Base-by-base conservation (phyloP, 2,888 invertebrate species). In the Tortricodes alternella region DNA sequence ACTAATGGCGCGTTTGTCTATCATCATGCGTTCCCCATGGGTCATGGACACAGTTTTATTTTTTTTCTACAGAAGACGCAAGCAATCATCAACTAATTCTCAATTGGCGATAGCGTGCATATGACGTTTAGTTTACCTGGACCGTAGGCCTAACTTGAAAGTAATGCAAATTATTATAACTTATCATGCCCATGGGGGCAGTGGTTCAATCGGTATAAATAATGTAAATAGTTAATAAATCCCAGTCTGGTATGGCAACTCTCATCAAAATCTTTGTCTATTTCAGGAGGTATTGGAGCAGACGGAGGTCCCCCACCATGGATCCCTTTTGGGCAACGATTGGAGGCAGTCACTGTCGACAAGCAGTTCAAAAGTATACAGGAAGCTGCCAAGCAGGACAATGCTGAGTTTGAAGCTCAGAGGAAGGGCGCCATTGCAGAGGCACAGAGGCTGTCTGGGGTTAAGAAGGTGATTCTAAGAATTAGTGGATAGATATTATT, bases 381-480 rank as follows among this genome's bases (percentile, higher is more conserved):
- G 58, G 91, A 89, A 46, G 92, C 92, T 48, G 85, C 88, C 7
- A 93, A 93, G 74, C 93, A 95, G 52, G 95, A 95, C 62, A 94
- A 96, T 80, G 93, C 93, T 0, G 97, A 97, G 75, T 98, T 98
- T 88, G 96, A 97, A 74, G 93, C 94, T n/a, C 96, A 96, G 79
- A 92, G 98, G 58, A 95, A 95, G 75, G 97, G 96, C 62, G 97
- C 96, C 0, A 97, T 98, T 69, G 96, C 97, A 9, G 97, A 96
- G 76, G 97, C 96, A 27, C 93, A 95, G 39, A 94, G 95, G 68
- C 67, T 91, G 5, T 85, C 91, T 21, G 92, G 91, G 23, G 90
- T 90, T 9, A 93, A 92, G 66, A 93, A 93, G 80, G 92, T 89
- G 74, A 50, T 37, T 39, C 27, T 41, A 19, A 21, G 9, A n/a